phyloP scores from a whole-genome alignment of 1,140 invertebrate species.

The Ceratina japonica region DNA sequence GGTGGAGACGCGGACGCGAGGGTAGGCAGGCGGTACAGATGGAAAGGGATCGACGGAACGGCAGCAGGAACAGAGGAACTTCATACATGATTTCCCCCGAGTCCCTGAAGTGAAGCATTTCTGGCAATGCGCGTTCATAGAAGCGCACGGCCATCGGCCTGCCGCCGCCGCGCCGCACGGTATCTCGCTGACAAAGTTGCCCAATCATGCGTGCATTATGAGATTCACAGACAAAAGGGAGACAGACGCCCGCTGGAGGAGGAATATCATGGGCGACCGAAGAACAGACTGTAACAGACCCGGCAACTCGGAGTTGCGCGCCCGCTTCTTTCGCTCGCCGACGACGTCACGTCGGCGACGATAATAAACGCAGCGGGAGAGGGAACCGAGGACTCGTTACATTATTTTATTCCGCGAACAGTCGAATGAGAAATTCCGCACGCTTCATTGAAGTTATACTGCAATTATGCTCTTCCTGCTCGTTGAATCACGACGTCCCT shows the following conservation, averaged over 20 bases:
- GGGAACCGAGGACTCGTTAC: too few relatives aligned
- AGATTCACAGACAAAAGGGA: slow-evolving; percentile 58
- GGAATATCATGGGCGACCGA: slow-evolving; percentile 8
- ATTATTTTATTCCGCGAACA: too few relatives aligned
- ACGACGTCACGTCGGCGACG: background rate
- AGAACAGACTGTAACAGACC: slow-evolving; percentile 10
- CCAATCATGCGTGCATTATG: slow-evolving; percentile 69
- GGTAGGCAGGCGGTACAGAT: slow-evolving; percentile 42
- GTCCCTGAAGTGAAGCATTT: slow-evolving; percentile 71
- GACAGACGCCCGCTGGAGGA: slow-evolving; percentile 36
- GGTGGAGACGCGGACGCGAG: slow-evolving; percentile 8
- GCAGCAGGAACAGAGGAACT: slow-evolving; percentile 63
- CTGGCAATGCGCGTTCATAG: slow-evolving; percentile 65
- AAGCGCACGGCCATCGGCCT: slow-evolving; percentile 53
- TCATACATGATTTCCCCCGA: slow-evolving; percentile 74
- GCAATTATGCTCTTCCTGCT: background rate
- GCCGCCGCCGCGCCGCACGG: slow-evolving; percentile 47
- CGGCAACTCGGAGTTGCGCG: slow-evolving; percentile 1
- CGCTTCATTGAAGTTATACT: too few relatives aligned
- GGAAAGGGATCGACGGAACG: slow-evolving; percentile 53
- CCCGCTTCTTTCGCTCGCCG: background rate
- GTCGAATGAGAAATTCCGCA: too few relatives aligned
- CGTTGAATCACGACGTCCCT: background rate
- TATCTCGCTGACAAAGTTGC: slow-evolving; percentile 68
- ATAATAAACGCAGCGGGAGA: too few relatives aligned